A percentile compares a stretch with the other conserved stretches of the same genome.
Evolutionary conservation across 2,113 vertebrate species (phyloP).

Genomic region (Peucedramus taeniatus): DNA sequence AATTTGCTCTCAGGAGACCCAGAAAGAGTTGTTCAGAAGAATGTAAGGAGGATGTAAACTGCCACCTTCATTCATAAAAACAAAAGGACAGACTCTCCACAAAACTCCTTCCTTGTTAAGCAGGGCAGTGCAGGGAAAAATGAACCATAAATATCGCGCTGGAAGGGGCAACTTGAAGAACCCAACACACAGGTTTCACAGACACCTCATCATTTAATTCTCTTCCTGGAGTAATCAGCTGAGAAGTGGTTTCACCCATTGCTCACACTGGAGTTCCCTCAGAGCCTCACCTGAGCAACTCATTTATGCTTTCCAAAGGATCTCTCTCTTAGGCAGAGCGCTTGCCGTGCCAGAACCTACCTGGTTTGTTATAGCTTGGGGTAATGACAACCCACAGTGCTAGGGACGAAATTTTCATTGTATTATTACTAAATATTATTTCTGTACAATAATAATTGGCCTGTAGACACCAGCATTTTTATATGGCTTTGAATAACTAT

Average conservation of each 20-base stretch:
- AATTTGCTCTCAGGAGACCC: neutral
- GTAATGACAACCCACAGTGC: neutral
- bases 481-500: neutral
- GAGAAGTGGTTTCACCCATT: neutral
- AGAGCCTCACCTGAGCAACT: neutral
- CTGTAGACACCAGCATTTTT: neutral
- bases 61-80: neutral
- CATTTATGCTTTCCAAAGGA: fast-evolving
- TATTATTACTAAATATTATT: neutral
- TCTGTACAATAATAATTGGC: neutral
- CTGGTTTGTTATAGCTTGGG: neutral
- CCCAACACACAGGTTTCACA: neutral
- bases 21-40: neutral
- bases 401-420: neutral
- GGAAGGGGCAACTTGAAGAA: neutral
- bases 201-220: neutral
- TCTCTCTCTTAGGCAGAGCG: neutral
- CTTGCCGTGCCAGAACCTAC: neutral
- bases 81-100: neutral
- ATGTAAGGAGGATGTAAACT: neutral
- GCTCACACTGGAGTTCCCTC: neutral
- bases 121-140: neutral
- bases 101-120: neutral
- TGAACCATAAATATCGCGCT: neutral
- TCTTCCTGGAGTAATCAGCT: neutral